These are phyloP conservation scores for Amorpha juglandis DNA, from an alignment of 2,888 invertebrate genomes.

Conservation along the genomic window DNA sequence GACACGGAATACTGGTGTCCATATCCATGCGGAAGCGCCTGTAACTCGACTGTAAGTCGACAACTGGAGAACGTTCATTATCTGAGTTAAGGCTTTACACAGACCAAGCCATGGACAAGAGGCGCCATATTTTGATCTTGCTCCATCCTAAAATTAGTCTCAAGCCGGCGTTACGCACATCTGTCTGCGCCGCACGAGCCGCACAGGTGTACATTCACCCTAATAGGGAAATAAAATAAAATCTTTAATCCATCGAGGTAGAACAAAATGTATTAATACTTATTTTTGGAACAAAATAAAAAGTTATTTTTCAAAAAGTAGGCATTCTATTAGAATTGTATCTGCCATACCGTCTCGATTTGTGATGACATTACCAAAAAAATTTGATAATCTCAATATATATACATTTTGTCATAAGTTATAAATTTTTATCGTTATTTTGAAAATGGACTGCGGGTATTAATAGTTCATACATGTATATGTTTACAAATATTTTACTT, in stretches of 20 bases:
- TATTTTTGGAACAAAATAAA: background rate
- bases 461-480: slow-evolving; percentile 58
- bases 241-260: slow-evolving; percentile 5
- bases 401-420: slow-evolving; percentile 61
- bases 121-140: too few relatives aligned
- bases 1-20: too few relatives aligned
- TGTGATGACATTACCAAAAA: slow-evolving; percentile 70
- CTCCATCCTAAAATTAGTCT: too few relatives aligned
- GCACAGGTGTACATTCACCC: background rate
- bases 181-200: too few relatives aligned
- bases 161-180: too few relatives aligned
- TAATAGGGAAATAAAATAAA: background rate
- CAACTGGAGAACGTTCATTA: too few relatives aligned
- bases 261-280: too few relatives aligned
- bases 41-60: too few relatives aligned
- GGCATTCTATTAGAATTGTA: slow-evolving; percentile 64
- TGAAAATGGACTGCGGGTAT: slow-evolving; percentile 71
- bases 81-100: too few relatives aligned
- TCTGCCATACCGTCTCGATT: slow-evolving; percentile 67
- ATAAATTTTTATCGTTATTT: slow-evolving; percentile 59
- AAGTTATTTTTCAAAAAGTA: slow-evolving; percentile 49
- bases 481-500: slow-evolving; percentile 58
- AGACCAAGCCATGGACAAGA: too few relatives aligned
- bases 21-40: too few relatives aligned
- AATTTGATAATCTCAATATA: slow-evolving; percentile 68